Evolutionary conservation across 2,888 invertebrate species (phyloP), one percentile per base, ranked within the genome.

Genomic region (Plusia festucae): DNA sequence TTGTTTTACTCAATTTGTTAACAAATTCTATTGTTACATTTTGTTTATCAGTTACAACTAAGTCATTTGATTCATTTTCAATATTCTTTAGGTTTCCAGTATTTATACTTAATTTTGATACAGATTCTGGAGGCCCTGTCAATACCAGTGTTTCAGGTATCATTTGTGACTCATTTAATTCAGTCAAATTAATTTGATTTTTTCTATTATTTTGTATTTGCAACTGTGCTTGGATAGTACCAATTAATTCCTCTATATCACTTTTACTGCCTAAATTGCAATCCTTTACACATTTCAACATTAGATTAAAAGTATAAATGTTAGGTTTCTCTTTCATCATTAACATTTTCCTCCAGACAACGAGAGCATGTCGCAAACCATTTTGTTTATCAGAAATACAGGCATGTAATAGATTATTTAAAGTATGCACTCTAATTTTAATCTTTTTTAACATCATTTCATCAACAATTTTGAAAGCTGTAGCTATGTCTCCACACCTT

Each of bases 331-430:
- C 95, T 53, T 93, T 95, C 82, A 95, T 93, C 53, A 94, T 91
- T 30, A 96, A 88, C 97, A 99, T 97, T 94, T 97, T 97, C 58
- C 97, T 96, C 98, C 98, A 99, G n/a, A 98, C 97, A 63, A 97
- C 88, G 2, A 99, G 90, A 20, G 97, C 97, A 94, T 98, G 97
- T 72, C 97, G 95, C 82, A 99, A 97, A 0, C 99, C 99, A 78
- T 96, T 96, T 59, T 97, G 93, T 85, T 96, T 96, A 86, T 99
- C 97, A 20, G 97, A 95, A 61, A 98, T 97, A 85, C 98, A 98
- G 5, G 98, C 98, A 89, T 98, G 98, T 5, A 99, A 89, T 20
- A 99, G 91, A 88, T 97, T 97, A 85, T 97, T 97, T 68, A 97
- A 96, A 2, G 98, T 98, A 55, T 97, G 96, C 0, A 95, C 94